Conservation (phyloP, 1,140 invertebrate species). For the Octopus sinensis region DNA sequence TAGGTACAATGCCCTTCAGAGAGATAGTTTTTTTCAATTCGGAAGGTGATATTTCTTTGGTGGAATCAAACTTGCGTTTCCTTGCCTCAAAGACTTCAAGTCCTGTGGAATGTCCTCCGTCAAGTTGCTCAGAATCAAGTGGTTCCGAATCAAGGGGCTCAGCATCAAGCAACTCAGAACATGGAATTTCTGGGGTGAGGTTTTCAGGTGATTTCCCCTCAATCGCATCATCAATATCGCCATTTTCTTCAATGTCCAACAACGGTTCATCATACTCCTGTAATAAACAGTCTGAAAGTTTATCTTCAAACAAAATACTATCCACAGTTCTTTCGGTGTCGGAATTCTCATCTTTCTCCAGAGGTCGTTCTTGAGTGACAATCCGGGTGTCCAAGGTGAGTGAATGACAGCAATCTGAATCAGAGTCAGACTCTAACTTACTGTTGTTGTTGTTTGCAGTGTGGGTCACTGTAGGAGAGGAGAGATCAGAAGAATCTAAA, state of each 20-base stretch:
- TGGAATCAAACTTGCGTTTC: not conserved
- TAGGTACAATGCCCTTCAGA: conserved; percentile 4
- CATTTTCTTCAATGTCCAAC: not conserved
- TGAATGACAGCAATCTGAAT: not conserved
- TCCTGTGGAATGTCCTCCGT: not conserved
- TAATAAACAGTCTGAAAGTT: not conserved
- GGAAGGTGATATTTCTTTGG: not conserved
- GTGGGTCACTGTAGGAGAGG: too few species aligned
- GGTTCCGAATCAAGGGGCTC: not conserved
- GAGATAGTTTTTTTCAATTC: conserved; percentile 11
- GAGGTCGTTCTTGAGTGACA: not conserved
- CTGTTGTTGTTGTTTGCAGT: too few species aligned
- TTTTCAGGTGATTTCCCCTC: not conserved
- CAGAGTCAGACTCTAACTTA: not conserved
- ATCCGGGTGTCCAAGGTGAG: not conserved
- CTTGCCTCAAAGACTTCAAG: conserved; percentile 3
- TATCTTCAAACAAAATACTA: not conserved
- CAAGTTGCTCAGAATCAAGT: not conserved
- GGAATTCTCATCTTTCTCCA: not conserved
- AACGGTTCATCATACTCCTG: not conserved
- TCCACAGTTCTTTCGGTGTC: not conserved
- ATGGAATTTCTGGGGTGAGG: not conserved
- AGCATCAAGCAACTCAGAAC: not conserved
- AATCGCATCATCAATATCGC: not conserved
- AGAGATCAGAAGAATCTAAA: too few species aligned